Percentiles rank a stretch among this genome's conserved stretches.
These are phyloP conservation scores for Habrosyne pyritoides DNA, from an alignment of 2,888 invertebrate genomes.

Conservation along the genomic window DNA sequence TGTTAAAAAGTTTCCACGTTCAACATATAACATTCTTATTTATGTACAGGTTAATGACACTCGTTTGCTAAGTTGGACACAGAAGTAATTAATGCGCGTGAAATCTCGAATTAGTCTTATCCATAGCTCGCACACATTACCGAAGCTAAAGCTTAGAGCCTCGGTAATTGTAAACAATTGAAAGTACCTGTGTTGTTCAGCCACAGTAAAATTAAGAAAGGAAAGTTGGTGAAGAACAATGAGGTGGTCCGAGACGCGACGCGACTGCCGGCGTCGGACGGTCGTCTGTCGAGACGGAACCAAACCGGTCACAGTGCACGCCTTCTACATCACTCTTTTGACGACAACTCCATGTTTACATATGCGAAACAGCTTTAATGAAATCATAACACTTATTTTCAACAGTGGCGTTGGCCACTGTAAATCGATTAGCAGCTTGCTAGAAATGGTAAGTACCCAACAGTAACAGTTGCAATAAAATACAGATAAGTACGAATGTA, in stretches of 20 bases:
- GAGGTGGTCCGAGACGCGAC: conserved; percentile 28
- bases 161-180: too few relatives aligned
- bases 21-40: background rate
- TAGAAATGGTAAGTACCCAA: too few relatives aligned
- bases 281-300: conserved; percentile 30
- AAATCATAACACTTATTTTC: too few relatives aligned
- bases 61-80: background rate
- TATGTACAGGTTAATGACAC: conserved; percentile 2
- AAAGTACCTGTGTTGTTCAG: conserved; percentile 28
- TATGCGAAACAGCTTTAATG: too few relatives aligned
- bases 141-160: too few relatives aligned
- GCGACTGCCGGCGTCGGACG: background rate
- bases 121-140: conserved; percentile 35
- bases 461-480: too few relatives aligned
- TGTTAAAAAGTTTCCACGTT: conserved; percentile 2
- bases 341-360: conserved; percentile 10
- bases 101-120: conserved; percentile 26
- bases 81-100: conserved; percentile 4
- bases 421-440: too few relatives aligned
- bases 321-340: conserved; percentile 13
- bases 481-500: background rate
- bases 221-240: conserved; percentile 62
- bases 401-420: too few relatives aligned
- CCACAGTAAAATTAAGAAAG: conserved; percentile 56
- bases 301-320: conserved; percentile 29